Percentiles rank a stretch among this genome's conserved stretches.
Evolutionary conservation across 2,113 vertebrate genomes (phyloP).

Genomic region (Epinephelus fuscoguttatus): DNA sequence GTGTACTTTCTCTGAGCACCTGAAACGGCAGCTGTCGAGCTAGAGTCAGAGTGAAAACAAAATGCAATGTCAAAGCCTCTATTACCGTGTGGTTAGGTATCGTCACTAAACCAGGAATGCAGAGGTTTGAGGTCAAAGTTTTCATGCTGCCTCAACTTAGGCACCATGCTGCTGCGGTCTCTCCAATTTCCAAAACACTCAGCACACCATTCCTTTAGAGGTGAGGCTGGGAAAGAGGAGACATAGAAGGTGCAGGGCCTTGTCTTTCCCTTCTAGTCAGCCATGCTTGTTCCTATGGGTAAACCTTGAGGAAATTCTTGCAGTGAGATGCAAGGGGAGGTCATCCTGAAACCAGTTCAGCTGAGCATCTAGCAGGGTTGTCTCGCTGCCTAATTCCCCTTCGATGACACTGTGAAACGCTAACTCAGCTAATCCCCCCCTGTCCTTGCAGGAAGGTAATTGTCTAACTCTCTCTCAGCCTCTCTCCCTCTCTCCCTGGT

Average conservation of each 20-base stretch:
- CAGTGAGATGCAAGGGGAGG: slow-evolving; percentile 3
- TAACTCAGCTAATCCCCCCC: slow-evolving; percentile 70
- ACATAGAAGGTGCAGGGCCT: slow-evolving; percentile 16
- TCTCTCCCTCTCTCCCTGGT: neutral
- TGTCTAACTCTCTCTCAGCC: slow-evolving; percentile 41
- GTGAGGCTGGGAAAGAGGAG: slow-evolving; percentile 30
- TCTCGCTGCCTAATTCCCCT: slow-evolving; percentile 51
- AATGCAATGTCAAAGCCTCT: slow-evolving; percentile 28
- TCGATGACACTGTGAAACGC: slow-evolving; percentile 54
- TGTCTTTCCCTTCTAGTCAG: slow-evolving; percentile 6
- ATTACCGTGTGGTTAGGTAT: slow-evolving; percentile 67
- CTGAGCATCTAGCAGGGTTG: slow-evolving; percentile 48
- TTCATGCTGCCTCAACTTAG: slow-evolving; percentile 67
- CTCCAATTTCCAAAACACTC: slow-evolving; percentile 75
- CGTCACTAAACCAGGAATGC: slow-evolving; percentile 70
- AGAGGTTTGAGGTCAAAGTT: slow-evolving; percentile 72
- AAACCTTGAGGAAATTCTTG: slow-evolving; percentile 7
- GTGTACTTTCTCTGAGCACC: slow-evolving; percentile 62
- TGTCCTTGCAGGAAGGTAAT: slow-evolving; percentile 60
- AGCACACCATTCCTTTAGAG: slow-evolving; percentile 46
- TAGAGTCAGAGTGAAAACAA: slow-evolving; percentile 42
- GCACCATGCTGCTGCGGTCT: slow-evolving; percentile 70
- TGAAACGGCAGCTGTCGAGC: slow-evolving; percentile 59
- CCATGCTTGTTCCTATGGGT: neutral
- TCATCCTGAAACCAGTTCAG: slow-evolving; percentile 8